phyloP scores from a whole-genome alignment of 1,140 invertebrate genomes.

The Drosophila melanica region DNA sequence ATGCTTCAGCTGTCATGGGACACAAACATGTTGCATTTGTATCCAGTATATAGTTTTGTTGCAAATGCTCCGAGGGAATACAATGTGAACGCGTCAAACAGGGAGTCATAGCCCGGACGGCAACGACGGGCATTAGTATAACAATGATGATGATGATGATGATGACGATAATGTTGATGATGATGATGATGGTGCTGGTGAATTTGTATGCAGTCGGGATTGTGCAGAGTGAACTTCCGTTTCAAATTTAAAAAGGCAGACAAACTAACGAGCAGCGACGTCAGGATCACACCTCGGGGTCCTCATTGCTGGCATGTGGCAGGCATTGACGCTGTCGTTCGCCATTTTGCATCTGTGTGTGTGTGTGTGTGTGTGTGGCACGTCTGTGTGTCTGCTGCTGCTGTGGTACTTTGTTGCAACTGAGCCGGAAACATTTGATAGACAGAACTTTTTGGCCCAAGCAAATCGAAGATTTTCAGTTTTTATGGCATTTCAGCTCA shows the following conservation, averaged over 20 bases:
- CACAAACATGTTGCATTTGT: slow-evolving; percentile 57
- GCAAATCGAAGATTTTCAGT: slow-evolving; percentile 45
- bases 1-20: slow-evolving; percentile 38
- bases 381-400: slow-evolving; percentile 16
- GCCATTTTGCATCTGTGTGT: slow-evolving; percentile 17
- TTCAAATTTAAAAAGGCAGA: slow-evolving; percentile 66
- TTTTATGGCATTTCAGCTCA: slow-evolving; percentile 38
- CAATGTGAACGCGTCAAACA: slow-evolving; percentile 31
- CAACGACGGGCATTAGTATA: slow-evolving; percentile 28
- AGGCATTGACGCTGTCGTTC: slow-evolving; percentile 40
- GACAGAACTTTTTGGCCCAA: slow-evolving; percentile 37
- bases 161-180: slow-evolving; percentile 26
- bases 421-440: slow-evolving; percentile 70
- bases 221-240: slow-evolving; percentile 51
- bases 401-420: slow-evolving; percentile 53
- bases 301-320: slow-evolving; percentile 42
- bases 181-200: slow-evolving; percentile 19
- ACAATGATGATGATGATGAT: slow-evolving; percentile 37
- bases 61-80: slow-evolving; percentile 31
- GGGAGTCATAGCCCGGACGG: too few relatives aligned
- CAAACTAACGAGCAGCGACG: slow-evolving; percentile 63
- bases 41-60: slow-evolving; percentile 33
- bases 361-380: slow-evolving; percentile 31
- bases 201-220: slow-evolving; percentile 7
- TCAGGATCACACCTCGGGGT: slow-evolving; percentile 51